A percentile compares a stretch with the other conserved stretches of the same genome.
Evolutionary conservation across 2,888 invertebrate genomes (phyloP).

Genomic region (Orthosia gothica): DNA sequence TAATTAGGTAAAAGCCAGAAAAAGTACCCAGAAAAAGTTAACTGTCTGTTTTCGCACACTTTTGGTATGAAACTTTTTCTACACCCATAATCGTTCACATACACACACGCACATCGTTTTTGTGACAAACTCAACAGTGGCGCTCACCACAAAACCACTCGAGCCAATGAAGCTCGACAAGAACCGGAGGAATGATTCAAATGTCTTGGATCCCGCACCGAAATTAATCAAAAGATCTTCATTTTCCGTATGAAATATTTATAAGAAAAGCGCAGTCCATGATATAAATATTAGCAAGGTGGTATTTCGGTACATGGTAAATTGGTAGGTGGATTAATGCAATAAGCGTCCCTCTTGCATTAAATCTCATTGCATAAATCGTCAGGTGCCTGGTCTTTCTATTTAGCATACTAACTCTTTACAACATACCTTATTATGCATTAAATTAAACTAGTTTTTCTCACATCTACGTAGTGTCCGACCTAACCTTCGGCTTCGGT

Average conservation of each 20-base stretch:
- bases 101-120: too few relatives aligned
- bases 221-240: not conserved
- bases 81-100: too few relatives aligned
- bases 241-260: not conserved
- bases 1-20: not conserved
- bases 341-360: not conserved
- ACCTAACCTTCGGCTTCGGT: not conserved
- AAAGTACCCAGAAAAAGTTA: not conserved
- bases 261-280: not conserved
- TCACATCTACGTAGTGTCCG: not conserved
- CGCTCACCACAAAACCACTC: too few relatives aligned
- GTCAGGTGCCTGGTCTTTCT: constrained; percentile 24
- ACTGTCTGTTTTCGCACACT: not conserved
- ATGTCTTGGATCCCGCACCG: too few relatives aligned
- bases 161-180: too few relatives aligned
- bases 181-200: too few relatives aligned
- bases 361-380: constrained; percentile 45
- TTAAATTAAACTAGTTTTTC: constrained; percentile 56
- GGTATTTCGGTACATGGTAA: not conserved
- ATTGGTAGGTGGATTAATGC: not conserved
- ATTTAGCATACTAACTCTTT: constrained; percentile 62
- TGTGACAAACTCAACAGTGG: too few relatives aligned
- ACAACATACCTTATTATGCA: constrained; percentile 56
- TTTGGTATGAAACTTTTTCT: not conserved
- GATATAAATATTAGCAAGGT: not conserved